These are phyloP conservation scores for Cyclargus thomasi DNA, from an alignment of 1,140 invertebrate genomes.

Conservation along the genomic window DNA sequence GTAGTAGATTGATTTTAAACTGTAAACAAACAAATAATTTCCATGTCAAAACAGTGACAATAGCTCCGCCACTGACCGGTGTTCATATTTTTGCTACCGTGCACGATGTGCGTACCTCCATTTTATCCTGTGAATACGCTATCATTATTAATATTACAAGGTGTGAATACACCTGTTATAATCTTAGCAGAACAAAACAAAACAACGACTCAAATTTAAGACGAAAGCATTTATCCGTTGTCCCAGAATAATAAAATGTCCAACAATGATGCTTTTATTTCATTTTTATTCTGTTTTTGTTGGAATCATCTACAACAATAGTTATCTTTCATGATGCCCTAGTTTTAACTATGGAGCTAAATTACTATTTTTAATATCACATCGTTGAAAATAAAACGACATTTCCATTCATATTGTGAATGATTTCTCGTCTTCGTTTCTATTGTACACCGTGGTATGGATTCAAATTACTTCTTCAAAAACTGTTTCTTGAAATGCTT, in stretches of 20 bases:
- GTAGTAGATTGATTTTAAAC: too few relatives aligned
- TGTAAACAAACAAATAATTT: too few relatives aligned
- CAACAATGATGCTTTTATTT: conserved; percentile 3
- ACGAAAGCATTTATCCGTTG: neutral
- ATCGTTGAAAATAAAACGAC: conserved; percentile 2
- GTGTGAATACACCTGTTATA: too few relatives aligned
- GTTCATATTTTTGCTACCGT: too few relatives aligned
- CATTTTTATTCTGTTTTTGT: neutral
- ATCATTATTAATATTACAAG: too few relatives aligned
- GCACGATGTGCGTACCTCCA: too few relatives aligned
- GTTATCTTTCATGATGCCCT: conserved; percentile 3
- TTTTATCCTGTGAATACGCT: too few relatives aligned
- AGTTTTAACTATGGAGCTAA: conserved; percentile 9
- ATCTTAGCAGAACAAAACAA: too few relatives aligned
- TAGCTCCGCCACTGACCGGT: too few relatives aligned
- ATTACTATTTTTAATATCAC: conserved; percentile 11
- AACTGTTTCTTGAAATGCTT: too few relatives aligned
- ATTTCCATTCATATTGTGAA: conserved; percentile 7
- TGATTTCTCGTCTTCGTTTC: neutral
- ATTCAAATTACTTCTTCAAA: neutral
- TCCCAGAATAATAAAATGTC: neutral
- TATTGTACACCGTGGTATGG: neutral
- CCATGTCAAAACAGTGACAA: too few relatives aligned
- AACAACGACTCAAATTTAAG: neutral
- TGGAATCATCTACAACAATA: conserved; percentile 7